phyloP scores from a whole-genome alignment of 2,113 vertebrate species.

The Cercopithecus mona region DNA sequence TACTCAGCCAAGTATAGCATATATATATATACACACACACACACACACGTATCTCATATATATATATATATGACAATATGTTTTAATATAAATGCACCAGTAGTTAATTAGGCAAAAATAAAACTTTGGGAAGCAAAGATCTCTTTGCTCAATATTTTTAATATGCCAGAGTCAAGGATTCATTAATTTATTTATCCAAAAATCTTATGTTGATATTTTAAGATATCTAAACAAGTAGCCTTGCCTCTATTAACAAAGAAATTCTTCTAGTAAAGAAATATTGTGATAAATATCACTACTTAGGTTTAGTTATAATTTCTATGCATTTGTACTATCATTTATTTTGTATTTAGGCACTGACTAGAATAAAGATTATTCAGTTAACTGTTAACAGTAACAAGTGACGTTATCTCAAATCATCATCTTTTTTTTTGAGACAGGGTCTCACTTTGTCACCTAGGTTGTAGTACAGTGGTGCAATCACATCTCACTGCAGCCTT shows the following conservation, averaged over 20 bases:
- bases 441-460: too few relatives aligned
- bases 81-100: not conserved
- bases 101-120: not conserved
- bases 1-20: not conserved
- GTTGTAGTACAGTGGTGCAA: not conserved
- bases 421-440: not conserved
- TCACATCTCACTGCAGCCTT: not conserved
- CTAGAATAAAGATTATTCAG: not conserved
- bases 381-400: not conserved
- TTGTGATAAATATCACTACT: not conserved
- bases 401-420: not conserved
- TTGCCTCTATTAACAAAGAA: not conserved
- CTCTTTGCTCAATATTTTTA: not conserved
- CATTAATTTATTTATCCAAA: constrained; percentile 13
- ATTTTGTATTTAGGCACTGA: not conserved
- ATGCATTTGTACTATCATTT: not conserved
- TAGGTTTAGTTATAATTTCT: not conserved
- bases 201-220: not conserved
- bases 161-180: not conserved
- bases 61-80: not conserved
- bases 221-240: not conserved
- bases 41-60: not conserved
- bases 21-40: not conserved
- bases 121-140: not conserved
- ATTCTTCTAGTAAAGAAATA: not conserved